Base-by-base conservation (phyloP, 2,888 invertebrate genomes). In the Caenorhabditis imperialis region DNA sequence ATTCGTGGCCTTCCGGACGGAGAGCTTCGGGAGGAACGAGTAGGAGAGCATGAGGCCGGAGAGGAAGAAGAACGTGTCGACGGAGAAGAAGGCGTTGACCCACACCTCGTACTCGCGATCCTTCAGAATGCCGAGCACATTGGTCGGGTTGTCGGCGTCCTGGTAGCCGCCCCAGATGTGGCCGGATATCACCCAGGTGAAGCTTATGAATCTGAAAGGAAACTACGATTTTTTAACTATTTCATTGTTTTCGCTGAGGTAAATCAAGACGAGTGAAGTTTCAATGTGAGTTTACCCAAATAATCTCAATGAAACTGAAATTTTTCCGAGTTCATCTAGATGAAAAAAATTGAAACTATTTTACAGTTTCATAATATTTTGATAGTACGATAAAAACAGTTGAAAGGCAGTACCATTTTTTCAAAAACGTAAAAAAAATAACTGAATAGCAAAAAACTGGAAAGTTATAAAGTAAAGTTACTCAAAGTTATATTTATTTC, bases 61-160 rank as follows among this genome's bases (percentile, higher is more conserved):
- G 8, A 82, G 63, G 57, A 84, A 76, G 37, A 83, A 77, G 58
- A 83, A 83, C 5, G 83, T 83, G 67, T 83, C 83, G 20, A 83
- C 81, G 20, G 77, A 77, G 44, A 80, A 75, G 44, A 72, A 79
- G 6, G 75, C 83, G 44, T 78, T 83, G 30, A 75, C 37, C 71
- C 81, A 70, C n/a, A 83, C 30, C 40, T 78, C 75, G 16, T 78
- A 63, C 33, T 71, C 44, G 16, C 70, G 40, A 10, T 57, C 40
- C 22, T 74, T 57, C 44, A 77, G 37, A 44, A 76, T 75, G 27
- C 57, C 62, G 30, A 73, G 40, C 4, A 74, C 45, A 20, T 76
- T 61, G 33, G 65, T n/a, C 18, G 75, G 73, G 44, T 79, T 79
- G 33, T 75, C 75, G 1, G 65, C 45, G 14, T 57, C 35, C 40